Percentiles rank a stretch among this genome's conserved stretches.
Conservation (phyloP, 2,113 vertebrate genomes). For the Nematolebias whitei region DNA sequence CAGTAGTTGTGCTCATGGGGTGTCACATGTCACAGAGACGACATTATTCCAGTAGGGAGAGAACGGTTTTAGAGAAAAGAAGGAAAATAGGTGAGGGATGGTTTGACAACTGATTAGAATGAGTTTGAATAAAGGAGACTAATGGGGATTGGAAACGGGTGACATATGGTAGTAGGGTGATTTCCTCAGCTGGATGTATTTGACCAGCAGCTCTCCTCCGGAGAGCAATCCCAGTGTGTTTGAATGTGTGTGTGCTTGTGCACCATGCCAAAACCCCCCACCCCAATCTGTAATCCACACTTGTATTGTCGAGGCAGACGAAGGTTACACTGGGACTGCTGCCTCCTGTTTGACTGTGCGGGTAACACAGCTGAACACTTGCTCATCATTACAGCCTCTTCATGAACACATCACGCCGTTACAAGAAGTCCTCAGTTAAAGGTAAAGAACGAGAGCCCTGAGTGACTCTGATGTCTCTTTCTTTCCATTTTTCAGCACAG, state of each 20-base stretch:
- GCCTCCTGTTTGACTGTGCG: slow-evolving; percentile 19
- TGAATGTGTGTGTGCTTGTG: slow-evolving; percentile 37
- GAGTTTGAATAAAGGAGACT: slow-evolving; percentile 14
- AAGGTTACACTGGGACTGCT: slow-evolving; percentile 46
- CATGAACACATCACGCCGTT: slow-evolving; percentile 34
- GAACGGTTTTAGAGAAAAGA: neutral
- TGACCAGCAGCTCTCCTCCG: slow-evolving; percentile 49
- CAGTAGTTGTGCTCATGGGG: slow-evolving; percentile 8
- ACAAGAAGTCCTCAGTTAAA: slow-evolving; percentile 23
- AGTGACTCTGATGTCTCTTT: slow-evolving; percentile 25
- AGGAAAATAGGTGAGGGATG: neutral
- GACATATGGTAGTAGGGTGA: slow-evolving; percentile 68
- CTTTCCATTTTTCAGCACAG: slow-evolving; percentile 39
- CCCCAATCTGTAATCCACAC: slow-evolving; percentile 57
- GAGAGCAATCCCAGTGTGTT: slow-evolving; percentile 39
- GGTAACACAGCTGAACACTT: slow-evolving; percentile 17
- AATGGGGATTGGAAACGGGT: slow-evolving; percentile 23
- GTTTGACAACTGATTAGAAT: neutral
- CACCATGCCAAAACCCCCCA: slow-evolving; percentile 32
- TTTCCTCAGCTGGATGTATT: slow-evolving; percentile 62
- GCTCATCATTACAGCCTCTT: slow-evolving; percentile 25
- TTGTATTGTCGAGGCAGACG: slow-evolving; percentile 42
- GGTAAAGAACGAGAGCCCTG: slow-evolving; percentile 8
- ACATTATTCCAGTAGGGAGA: slow-evolving; percentile 28
- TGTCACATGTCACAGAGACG: slow-evolving; percentile 20